A percentile compares a stretch with the other conserved stretches of the same genome.
These are phyloP conservation scores for Sciaenops ocellatus DNA, from an alignment of 2,797 vertebrate genomes.

Conservation along the genomic window DNA sequence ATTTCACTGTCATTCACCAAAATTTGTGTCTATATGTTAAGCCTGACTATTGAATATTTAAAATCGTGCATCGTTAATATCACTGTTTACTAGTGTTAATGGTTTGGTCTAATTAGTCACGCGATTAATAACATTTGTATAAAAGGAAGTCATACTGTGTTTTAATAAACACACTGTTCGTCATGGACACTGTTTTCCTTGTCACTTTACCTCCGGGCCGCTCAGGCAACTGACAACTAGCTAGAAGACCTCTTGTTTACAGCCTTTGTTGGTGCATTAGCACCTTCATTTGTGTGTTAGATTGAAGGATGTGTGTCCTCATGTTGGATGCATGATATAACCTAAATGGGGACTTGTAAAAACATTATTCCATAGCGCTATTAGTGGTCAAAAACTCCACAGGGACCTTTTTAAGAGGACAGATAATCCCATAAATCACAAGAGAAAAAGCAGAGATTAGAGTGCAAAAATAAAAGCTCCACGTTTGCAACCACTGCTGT, in stretches of 20 bases:
- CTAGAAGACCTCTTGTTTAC: not conserved
- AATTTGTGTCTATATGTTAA: not conserved
- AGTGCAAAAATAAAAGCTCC: conserved; percentile 1
- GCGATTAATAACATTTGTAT: too few relatives aligned
- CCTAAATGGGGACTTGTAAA: conserved; percentile 18
- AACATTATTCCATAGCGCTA: not conserved
- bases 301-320: not conserved
- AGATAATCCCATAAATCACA: conserved; percentile 17
- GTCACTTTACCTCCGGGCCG: too few relatives aligned
- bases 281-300: not conserved
- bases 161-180: too few relatives aligned
- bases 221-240: too few relatives aligned
- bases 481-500: not conserved
- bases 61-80: not conserved
- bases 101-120: too few relatives aligned
- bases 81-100: not conserved
- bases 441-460: conserved; percentile 31
- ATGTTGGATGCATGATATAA: not conserved
- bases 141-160: too few relatives aligned
- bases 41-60: not conserved
- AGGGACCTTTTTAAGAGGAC: not conserved
- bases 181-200: too few relatives aligned
- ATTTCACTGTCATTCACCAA: not conserved
- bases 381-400: conserved; percentile 19
- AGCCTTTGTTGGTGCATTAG: not conserved